A percentile compares a stretch with the other conserved stretches of the same genome.
Conservation (phyloP, 1,140 invertebrate species). For the Drosophila oshimai region DNA sequence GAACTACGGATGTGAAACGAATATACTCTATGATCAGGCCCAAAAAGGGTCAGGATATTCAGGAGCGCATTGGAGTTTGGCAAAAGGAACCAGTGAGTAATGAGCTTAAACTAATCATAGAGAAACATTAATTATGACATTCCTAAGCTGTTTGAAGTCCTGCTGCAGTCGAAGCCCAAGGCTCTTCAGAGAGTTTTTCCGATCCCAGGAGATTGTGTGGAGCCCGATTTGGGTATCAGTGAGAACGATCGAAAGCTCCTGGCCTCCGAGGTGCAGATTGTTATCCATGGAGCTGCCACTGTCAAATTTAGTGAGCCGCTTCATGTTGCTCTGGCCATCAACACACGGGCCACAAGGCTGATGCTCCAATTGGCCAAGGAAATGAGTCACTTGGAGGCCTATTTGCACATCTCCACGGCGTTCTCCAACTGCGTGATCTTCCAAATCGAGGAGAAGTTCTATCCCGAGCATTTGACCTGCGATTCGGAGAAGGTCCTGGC, state of each 20-base stretch:
- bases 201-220: slow-evolving; percentile 84
- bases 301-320: slow-evolving; percentile 91
- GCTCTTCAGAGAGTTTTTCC: slow-evolving; percentile 54
- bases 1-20: slow-evolving; percentile 87
- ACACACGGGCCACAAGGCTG: slow-evolving; percentile 85
- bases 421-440: slow-evolving; percentile 87
- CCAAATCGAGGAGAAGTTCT: slow-evolving; percentile 87
- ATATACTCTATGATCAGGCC: slow-evolving; percentile 90
- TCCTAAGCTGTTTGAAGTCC: slow-evolving; percentile 5
- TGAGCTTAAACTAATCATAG: too few relatives aligned
- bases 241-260: slow-evolving; percentile 83
- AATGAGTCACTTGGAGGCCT: slow-evolving; percentile 86
- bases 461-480: slow-evolving; percentile 85
- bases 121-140: neutral
- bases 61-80: slow-evolving; percentile 86
- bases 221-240: slow-evolving; percentile 87
- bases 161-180: neutral
- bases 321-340: slow-evolving; percentile 85
- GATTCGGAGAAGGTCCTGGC: slow-evolving; percentile 87
- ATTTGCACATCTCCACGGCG: slow-evolving; percentile 89
- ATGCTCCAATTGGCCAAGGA: slow-evolving; percentile 84
- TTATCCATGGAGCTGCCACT: slow-evolving; percentile 94
- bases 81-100: slow-evolving; percentile 83
- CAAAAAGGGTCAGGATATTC: slow-evolving; percentile 89
- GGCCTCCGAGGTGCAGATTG: slow-evolving; percentile 84